Conservation (phyloP, 2,888 invertebrate genomes). For the Xiphydria camelus region DNA sequence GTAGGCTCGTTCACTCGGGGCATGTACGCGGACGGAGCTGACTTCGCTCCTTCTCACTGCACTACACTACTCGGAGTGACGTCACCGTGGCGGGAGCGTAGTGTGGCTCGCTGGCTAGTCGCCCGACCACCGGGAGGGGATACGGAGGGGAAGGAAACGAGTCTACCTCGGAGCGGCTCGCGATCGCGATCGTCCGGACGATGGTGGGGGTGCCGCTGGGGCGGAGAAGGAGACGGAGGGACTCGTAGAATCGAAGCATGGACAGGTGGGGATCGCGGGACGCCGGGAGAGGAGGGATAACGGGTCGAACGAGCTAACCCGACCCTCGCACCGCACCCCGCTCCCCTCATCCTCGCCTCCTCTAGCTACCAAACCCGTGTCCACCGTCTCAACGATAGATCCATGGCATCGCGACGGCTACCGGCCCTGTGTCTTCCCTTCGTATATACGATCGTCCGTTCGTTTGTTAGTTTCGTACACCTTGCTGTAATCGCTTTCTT, state of each 20-base stretch:
- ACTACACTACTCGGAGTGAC: constrained; percentile 59
- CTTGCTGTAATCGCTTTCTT: constrained; percentile 11
- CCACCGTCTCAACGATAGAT: constrained; percentile 27
- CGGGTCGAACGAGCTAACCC: constrained; percentile 59
- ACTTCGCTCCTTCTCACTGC: constrained; percentile 57
- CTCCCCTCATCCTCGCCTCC: constrained; percentile 9
- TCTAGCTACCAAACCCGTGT: constrained; percentile 14
- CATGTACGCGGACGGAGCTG: constrained; percentile 51
- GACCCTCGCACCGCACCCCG: constrained; percentile 32
- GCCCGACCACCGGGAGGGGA: constrained; percentile 32
- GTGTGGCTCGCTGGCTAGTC: constrained; percentile 52
- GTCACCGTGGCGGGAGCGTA: constrained; percentile 59
- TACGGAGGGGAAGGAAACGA: constrained; percentile 49
- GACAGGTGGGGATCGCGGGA: constrained; percentile 13
- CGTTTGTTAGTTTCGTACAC: constrained; percentile 13
- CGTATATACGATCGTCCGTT: too few species aligned
- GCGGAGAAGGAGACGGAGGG: constrained; percentile 24
- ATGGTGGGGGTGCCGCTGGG: constrained; percentile 26
- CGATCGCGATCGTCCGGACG: constrained; percentile 16
- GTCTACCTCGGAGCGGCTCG: constrained; percentile 38
- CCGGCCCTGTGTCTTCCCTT: too few species aligned
- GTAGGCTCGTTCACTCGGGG: constrained; percentile 33
- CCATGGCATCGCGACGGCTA: constrained; percentile 24
- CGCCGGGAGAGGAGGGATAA: constrained; percentile 46
- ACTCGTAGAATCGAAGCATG: constrained; percentile 43